phyloP scores from a whole-genome alignment of 2,113 vertebrate genomes.

The Leptobrachium ailaonicum region DNA sequence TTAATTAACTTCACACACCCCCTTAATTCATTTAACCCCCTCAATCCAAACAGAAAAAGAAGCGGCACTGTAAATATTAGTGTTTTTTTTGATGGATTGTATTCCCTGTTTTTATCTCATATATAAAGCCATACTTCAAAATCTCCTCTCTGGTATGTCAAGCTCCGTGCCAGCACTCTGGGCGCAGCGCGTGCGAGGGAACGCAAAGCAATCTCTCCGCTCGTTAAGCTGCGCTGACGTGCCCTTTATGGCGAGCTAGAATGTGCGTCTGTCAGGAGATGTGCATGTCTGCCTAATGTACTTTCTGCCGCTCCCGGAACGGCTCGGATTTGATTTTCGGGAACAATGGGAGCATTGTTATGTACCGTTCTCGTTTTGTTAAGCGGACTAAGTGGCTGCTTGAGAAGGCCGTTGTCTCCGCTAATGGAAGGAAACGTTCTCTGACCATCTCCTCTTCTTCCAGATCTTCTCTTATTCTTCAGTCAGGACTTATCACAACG shows the following conservation, averaged over 20 bases:
- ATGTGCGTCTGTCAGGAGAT: constrained; percentile 1
- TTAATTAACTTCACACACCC: no score
- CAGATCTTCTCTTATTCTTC: no score
- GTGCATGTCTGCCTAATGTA: constrained; percentile 11
- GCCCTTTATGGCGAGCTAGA: constrained; percentile 23
- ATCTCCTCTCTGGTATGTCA: constrained; percentile 34
- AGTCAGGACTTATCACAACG: no score
- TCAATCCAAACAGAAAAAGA: no score
- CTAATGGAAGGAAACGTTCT: neutral
- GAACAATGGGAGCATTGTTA: constrained; percentile 27
- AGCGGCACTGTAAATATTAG: no score
- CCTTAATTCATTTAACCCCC: no score
- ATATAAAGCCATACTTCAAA: constrained; percentile 31
- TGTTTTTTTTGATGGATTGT: no score
- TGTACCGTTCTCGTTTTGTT: neutral
- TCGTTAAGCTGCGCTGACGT: constrained; percentile 41
- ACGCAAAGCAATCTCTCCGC: constrained; percentile 29
- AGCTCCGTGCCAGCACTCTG: constrained; percentile 19
- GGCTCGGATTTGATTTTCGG: constrained; percentile 15
- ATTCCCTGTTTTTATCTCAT: no score
- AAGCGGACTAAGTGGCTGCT: neutral
- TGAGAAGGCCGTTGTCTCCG: neutral
- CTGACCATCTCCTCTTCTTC: no score
- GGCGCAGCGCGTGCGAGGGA: constrained; percentile 24
- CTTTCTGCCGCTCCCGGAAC: constrained; percentile 9